These are phyloP conservation scores for Barbus barbus DNA, from an alignment of 2,113 vertebrate species.

Conservation along the genomic window DNA sequence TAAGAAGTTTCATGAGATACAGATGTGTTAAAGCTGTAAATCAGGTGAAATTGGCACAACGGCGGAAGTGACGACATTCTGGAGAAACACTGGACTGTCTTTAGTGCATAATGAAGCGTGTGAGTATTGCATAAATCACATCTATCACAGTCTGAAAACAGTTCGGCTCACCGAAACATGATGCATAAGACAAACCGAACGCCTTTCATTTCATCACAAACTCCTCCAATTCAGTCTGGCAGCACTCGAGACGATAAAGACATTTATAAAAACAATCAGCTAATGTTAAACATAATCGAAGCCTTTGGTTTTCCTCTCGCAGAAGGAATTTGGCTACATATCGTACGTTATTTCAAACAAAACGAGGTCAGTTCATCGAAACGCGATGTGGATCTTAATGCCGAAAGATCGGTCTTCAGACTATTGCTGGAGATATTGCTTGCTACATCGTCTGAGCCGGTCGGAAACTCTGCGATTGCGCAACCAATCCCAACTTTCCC, in stretches of 20 bases:
- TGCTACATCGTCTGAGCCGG: constrained; percentile 55
- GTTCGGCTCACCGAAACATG: background rate
- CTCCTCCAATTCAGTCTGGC: too few species aligned
- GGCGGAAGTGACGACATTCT: constrained; percentile 25
- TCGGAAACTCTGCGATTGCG: background rate
- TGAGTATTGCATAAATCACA: constrained; percentile 44
- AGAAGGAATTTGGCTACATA: constrained; percentile 55
- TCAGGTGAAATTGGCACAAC: background rate
- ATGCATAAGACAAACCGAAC: background rate
- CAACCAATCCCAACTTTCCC: background rate
- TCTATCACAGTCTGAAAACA: too few species aligned
- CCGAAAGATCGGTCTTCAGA: constrained; percentile 36
- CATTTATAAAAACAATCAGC: background rate
- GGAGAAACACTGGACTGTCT: constrained; percentile 19
- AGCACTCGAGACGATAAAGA: background rate
- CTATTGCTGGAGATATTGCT: constrained; percentile 64
- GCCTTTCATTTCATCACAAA: background rate
- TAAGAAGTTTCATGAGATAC: background rate
- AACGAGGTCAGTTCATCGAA: background rate
- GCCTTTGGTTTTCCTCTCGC: constrained; percentile 58
- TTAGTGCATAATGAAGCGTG: constrained; percentile 3
- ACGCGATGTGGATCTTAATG: constrained; percentile 35
- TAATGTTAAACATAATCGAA: constrained; percentile 24
- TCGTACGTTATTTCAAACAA: background rate
- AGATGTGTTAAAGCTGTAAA: background rate